A percentile compares a stretch with the other conserved stretches of the same genome.
These are phyloP conservation scores for Toxotes lorentzi DNA, from an alignment of 2,797 vertebrate species.

Conservation along the genomic window DNA sequence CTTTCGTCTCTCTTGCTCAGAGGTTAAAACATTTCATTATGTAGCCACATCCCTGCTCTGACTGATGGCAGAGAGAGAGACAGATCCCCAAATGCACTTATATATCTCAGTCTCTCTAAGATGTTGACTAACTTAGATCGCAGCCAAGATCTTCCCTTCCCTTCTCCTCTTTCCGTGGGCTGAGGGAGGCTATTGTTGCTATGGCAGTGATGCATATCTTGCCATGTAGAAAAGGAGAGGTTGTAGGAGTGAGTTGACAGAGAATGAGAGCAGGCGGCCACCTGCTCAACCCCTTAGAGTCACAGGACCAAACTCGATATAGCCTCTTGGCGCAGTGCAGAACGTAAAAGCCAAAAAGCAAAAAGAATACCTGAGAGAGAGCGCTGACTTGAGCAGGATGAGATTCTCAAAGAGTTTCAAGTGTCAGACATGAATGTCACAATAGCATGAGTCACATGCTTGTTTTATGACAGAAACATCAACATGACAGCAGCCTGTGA, in stretches of 20 bases:
- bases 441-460: constrained; percentile 49
- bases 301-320: constrained; percentile 28
- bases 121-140: constrained; percentile 63
- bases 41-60: constrained; percentile 44
- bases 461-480: constrained; percentile 66
- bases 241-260: constrained; percentile 66
- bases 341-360: not conserved
- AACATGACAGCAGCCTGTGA: constrained; percentile 73
- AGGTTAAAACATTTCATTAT: constrained; percentile 75
- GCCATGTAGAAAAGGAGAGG: constrained; percentile 62
- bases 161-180: constrained; percentile 50
- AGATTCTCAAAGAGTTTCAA: constrained; percentile 55
- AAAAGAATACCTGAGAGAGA: constrained; percentile 13
- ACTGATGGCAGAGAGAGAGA: constrained; percentile 34
- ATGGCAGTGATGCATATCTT: constrained; percentile 72
- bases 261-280: constrained; percentile 46
- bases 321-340: constrained; percentile 21
- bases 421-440: constrained; percentile 57
- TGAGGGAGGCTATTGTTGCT: constrained; percentile 69
- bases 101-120: constrained; percentile 38
- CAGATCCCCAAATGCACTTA: constrained; percentile 25
- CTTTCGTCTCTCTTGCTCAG: constrained; percentile 31
- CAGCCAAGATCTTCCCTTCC: constrained; percentile 54
- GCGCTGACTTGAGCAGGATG: constrained; percentile 28
- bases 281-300: constrained; percentile 51